Conservation (phyloP, 2,797 vertebrate genomes). For the Epinephelus coioides region DNA sequence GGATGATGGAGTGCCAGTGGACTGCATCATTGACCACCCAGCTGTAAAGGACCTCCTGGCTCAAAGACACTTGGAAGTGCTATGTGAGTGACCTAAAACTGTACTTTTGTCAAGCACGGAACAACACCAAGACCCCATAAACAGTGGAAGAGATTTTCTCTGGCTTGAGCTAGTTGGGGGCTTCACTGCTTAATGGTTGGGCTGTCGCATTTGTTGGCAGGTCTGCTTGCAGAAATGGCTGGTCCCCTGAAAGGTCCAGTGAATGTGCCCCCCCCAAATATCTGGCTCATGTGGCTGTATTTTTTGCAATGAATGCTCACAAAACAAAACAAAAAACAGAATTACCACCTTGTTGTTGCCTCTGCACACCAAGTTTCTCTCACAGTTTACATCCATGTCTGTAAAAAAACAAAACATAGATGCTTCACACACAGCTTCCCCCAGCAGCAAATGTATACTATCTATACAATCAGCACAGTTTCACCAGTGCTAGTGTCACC, state of each 20-base stretch:
- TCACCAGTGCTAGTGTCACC: too few relatives aligned
- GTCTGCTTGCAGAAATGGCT: background rate
- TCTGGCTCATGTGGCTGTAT: too few relatives aligned
- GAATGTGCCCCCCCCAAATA: too few relatives aligned
- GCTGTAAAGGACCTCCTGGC: slow-evolving; percentile 96
- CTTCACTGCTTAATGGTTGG: background rate
- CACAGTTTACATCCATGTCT: too few relatives aligned
- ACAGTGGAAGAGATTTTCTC: background rate
- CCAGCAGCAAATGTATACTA: too few relatives aligned
- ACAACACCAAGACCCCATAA: slow-evolving; percentile 2
- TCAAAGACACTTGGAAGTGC: slow-evolving; percentile 96
- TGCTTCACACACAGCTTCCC: too few relatives aligned
- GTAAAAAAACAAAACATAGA: too few relatives aligned
- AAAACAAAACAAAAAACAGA: too few relatives aligned
- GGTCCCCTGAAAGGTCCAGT: background rate
- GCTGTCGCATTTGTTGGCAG: slow-evolving; percentile 4
- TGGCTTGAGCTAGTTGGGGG: background rate
- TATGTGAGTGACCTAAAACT: slow-evolving; percentile 90
- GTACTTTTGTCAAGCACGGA: slow-evolving; percentile 14
- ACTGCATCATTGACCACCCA: slow-evolving; percentile 97
- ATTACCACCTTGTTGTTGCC: too few relatives aligned
- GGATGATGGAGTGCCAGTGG: slow-evolving; percentile 94
- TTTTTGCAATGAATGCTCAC: too few relatives aligned
- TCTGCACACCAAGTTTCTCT: too few relatives aligned
- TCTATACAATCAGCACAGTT: too few relatives aligned